phyloP scores from a whole-genome alignment of 2,888 invertebrate genomes.

The Trichogramma dendrolimi region DNA sequence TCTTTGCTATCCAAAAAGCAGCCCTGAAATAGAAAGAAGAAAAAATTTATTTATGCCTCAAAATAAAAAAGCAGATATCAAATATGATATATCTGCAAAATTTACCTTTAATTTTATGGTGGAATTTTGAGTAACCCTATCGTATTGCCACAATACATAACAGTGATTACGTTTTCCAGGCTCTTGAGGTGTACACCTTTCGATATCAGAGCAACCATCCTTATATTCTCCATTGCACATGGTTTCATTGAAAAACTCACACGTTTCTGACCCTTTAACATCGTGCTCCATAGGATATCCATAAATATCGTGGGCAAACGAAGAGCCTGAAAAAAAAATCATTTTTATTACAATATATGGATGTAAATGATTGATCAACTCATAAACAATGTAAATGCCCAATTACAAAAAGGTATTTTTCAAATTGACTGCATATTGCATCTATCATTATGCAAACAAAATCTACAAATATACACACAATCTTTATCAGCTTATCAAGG shows the following conservation, averaged over 20 bases:
- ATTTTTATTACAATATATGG: too few species aligned
- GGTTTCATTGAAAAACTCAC: constrained; percentile 67
- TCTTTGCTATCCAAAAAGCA: constrained; percentile 80
- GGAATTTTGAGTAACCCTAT: constrained; percentile 61
- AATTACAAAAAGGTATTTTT: too few species aligned
- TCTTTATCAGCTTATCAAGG: too few species aligned
- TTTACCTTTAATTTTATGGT: constrained; percentile 51
- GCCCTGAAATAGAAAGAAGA: constrained; percentile 59
- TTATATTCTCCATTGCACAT: constrained; percentile 53
- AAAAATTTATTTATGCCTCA: background rate
- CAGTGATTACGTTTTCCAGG: constrained; percentile 75
- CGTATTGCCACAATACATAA: constrained; percentile 76
- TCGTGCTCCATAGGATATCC: constrained; percentile 33
- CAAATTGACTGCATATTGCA: too few species aligned
- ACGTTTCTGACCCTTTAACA: constrained; percentile 56
- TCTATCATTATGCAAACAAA: too few species aligned
- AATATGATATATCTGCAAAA: background rate
- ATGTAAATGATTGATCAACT: too few species aligned
- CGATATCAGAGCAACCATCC: constrained; percentile 55
- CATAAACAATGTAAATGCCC: too few species aligned
- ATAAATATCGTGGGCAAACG: constrained; percentile 9
- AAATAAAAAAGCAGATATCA: constrained; percentile 1
- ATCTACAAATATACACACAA: too few species aligned
- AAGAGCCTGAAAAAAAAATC: constrained; percentile 9
- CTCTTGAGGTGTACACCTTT: constrained; percentile 66